These are phyloP conservation scores for Archegozetes longisetosus DNA, from an alignment of 1,140 invertebrate species.

Conservation along the genomic window DNA sequence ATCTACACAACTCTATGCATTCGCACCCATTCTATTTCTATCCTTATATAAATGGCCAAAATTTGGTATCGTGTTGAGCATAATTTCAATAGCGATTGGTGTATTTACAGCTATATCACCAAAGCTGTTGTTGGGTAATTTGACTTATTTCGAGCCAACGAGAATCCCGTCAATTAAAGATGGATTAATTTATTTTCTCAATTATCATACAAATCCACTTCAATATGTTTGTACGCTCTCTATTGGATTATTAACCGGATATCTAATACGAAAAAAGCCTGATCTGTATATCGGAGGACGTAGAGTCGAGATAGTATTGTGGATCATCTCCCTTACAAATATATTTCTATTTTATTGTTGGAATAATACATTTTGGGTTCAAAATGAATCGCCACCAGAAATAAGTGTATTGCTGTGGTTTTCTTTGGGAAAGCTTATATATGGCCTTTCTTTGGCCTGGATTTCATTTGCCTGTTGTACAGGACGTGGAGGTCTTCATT, in stretches of 20 bases:
- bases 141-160: background rate
- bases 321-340: background rate
- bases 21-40: slow-evolving; percentile 2
- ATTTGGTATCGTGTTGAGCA: background rate
- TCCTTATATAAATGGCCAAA: background rate
- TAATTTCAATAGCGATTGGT: background rate
- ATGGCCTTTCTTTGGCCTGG: no score
- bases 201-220: slow-evolving; percentile 2
- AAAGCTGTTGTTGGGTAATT: background rate
- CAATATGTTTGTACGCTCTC: background rate
- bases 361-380: background rate
- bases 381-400: no score
- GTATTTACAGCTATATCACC: background rate
- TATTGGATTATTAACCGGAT: slow-evolving; percentile 3
- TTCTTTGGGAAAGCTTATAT: no score
- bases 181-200: background rate
- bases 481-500: no score
- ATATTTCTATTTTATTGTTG: background rate
- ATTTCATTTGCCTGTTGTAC: no score
- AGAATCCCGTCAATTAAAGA: background rate
- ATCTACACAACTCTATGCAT: background rate
- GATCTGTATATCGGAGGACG: background rate
- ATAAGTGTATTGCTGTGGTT: no score
- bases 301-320: background rate
- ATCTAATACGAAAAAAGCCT: background rate